Evolutionary conservation across 2,888 invertebrate genomes (phyloP).

Genomic region (Choreutis nemorana): DNA sequence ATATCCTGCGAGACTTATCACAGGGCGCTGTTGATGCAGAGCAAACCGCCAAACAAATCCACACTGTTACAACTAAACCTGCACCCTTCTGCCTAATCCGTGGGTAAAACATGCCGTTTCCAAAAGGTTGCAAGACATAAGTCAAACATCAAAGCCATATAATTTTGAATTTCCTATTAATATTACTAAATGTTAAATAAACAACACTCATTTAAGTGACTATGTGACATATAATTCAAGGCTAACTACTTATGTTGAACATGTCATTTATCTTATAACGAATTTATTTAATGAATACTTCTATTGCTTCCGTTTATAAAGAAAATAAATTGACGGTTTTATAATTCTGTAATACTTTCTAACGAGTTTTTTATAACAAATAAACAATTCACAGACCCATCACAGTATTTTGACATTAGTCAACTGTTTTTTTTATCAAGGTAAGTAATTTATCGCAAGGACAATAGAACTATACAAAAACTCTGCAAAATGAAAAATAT

Average conservation of each 20-base stretch:
- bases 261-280: no score
- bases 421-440: neutral
- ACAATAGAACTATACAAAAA: no score
- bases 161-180: constrained; percentile 54
- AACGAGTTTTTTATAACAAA: constrained; percentile 52
- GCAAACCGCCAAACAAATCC: constrained; percentile 55
- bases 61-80: constrained; percentile 56
- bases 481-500: no score
- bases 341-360: constrained; percentile 41
- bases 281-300: no score
- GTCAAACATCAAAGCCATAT: constrained; percentile 64
- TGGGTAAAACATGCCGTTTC: constrained; percentile 64
- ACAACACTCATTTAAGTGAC: constrained; percentile 59
- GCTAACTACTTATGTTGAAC: constrained; percentile 56
- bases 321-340: constrained; percentile 24
- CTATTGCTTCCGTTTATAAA: constrained; percentile 19
- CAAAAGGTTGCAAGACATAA: constrained; percentile 52
- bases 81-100: constrained; percentile 59
- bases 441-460: no score
- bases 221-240: constrained; percentile 65
- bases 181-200: constrained; percentile 62
- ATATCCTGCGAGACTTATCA: constrained; percentile 83
- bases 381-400: constrained; percentile 54
- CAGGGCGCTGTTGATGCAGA: constrained; percentile 71
- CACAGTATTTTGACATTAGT: constrained; percentile 24